Base-by-base conservation (phyloP, 2,797 vertebrate genomes). In the Cossypha caffra region DNA sequence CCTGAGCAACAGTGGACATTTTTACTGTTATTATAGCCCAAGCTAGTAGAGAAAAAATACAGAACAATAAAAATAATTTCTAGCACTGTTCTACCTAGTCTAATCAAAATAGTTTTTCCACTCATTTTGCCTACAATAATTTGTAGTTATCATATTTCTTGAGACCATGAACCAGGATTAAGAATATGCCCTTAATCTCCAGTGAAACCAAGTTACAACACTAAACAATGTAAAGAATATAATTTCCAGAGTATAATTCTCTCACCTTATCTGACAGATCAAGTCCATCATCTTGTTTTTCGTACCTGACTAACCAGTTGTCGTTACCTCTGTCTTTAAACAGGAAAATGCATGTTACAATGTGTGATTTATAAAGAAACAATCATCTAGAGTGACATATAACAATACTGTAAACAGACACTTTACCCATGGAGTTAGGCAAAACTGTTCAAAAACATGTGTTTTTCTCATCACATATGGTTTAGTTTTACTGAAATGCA, bases 291-390 rank as follows among this genome's bases (percentile, higher is more conserved):
- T 98, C 98, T 79, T 98, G 97, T 69, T 99, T 99, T 97, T 99
- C 99, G 58, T 99, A 99, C 97, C 98, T 99, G 97, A 99, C 98
- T 96, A 99, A 97, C 99, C 99, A 99, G 98, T 99, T 99, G 96
- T 99, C 99, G 6, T 99, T 99, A 69, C 99, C 99, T 94, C 99
- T 98, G 97, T 99, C 99, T 99, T 98, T 94, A 91, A 94, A 92
- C 64, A 85, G 43, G 92, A 95, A 81, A 78, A 87, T 28, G 18
- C 33, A 94, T 55, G 62, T 81, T 80, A 94, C n/a, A 69, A 75
- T 2, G 55, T 0, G 21, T 59, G 8, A 85, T 33, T 95, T 74
- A 96, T 25, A 84, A 38, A 81, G 31, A 81, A 52, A 40, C 17
- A 13, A 62, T 40, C 29, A 66, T 50, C 43, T 43, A 45, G 62